phyloP scores from a whole-genome alignment of 2,888 invertebrate genomes.

The Cephonodes hylas region DNA sequence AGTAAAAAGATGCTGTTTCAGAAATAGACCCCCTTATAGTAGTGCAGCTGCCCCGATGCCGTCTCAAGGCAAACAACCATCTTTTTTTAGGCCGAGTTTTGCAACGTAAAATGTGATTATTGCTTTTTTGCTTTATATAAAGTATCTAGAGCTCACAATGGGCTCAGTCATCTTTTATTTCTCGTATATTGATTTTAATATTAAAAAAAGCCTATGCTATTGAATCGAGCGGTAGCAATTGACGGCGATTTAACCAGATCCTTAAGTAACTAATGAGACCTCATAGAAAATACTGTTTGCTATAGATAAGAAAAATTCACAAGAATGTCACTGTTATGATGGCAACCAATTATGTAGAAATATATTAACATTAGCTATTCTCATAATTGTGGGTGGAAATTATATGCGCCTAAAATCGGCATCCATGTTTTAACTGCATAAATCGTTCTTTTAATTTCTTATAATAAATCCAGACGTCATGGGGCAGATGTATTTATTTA shows the following conservation, averaged over 20 bases:
- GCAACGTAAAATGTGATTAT: constrained; percentile 59
- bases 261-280: too few species aligned
- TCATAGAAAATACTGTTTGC: too few species aligned
- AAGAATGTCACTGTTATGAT: too few species aligned
- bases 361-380: too few species aligned
- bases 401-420: too few species aligned
- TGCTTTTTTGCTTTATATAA: constrained; percentile 34
- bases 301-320: too few species aligned
- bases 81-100: constrained; percentile 47
- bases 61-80: constrained; percentile 72
- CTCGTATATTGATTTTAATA: constrained; percentile 28
- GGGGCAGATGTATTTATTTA: too few species aligned
- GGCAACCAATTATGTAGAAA: too few species aligned
- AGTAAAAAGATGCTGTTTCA: constrained; percentile 64
- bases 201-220: constrained; percentile 14
- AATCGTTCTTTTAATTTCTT: too few species aligned
- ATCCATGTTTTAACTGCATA: too few species aligned
- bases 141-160: constrained; percentile 41
- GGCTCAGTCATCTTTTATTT: constrained; percentile 32
- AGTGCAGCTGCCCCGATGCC: constrained; percentile 59
- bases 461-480: too few species aligned
- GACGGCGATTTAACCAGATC: background rate
- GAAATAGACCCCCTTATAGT: constrained; percentile 63
- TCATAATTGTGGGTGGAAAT: too few species aligned
- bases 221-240: background rate